A percentile compares a stretch with the other conserved stretches of the same genome.
phyloP scores from a whole-genome alignment of 2,113 vertebrate genomes.

The Osmerus eperlanus region DNA sequence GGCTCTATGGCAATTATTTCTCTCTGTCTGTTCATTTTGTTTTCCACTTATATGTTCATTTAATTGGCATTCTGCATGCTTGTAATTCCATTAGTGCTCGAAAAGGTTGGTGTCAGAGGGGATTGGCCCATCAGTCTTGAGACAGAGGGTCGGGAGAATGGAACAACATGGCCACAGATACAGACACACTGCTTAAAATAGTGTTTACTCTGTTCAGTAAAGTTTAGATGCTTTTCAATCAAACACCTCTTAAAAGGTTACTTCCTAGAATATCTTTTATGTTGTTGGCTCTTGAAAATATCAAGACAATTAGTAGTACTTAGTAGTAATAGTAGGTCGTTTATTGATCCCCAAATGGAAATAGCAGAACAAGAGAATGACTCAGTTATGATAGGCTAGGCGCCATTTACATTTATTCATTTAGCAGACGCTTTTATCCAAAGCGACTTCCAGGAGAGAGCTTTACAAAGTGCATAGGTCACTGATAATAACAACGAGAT shows the following conservation, averaged over 20 bases:
- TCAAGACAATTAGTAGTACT: neutral
- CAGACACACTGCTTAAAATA: slow-evolving; percentile 36
- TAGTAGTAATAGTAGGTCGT: slow-evolving; percentile 16
- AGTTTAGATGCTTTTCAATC: too few species aligned
- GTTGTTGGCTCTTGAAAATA: too few species aligned
- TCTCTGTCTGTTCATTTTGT: slow-evolving; percentile 53
- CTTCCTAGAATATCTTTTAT: too few species aligned
- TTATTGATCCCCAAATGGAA: slow-evolving; percentile 23
- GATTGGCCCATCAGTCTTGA: slow-evolving; percentile 40
- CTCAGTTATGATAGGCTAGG: too few species aligned
- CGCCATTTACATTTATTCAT: too few species aligned
- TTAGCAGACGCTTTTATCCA: too few species aligned
- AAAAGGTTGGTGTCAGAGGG: slow-evolving; percentile 67
- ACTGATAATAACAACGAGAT: too few species aligned
- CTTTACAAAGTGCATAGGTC: too few species aligned
- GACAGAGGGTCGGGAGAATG: neutral
- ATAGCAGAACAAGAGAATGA: too few species aligned
- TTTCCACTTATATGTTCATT: slow-evolving; percentile 62
- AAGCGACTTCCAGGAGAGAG: too few species aligned
- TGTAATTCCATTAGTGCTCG: slow-evolving; percentile 67
- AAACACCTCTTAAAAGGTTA: too few species aligned
- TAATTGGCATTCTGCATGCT: slow-evolving; percentile 64
- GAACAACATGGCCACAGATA: slow-evolving; percentile 29
- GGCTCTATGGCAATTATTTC: slow-evolving; percentile 60
- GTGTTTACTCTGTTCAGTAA: too few species aligned